Conservation (phyloP, 1,140 invertebrate genomes). For the Myzus persicae region DNA sequence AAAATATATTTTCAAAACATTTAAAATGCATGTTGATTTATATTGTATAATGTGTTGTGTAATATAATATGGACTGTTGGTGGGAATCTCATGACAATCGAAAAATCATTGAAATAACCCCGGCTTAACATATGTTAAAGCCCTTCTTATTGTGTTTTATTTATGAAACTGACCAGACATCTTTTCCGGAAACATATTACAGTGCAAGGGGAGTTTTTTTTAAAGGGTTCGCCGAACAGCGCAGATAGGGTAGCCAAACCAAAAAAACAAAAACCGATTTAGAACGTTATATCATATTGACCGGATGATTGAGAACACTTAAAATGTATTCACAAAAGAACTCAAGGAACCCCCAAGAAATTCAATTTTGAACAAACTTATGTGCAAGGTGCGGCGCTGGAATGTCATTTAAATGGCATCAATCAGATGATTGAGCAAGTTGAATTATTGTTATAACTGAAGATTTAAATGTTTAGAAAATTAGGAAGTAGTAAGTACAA, state of each 20-base stretch:
- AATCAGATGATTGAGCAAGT: too few relatives aligned
- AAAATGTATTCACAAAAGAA: too few relatives aligned
- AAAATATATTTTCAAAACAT: background rate
- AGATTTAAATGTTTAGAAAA: too few relatives aligned
- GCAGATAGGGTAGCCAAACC: background rate
- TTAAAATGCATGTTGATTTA: background rate
- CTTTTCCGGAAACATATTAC: background rate
- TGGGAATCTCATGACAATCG: background rate
- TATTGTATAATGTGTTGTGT: background rate
- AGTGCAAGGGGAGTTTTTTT: background rate
- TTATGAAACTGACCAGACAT: background rate
- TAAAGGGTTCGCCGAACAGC: background rate
- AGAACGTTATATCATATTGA: too few relatives aligned
- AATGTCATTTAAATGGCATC: too few relatives aligned
- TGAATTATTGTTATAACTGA: too few relatives aligned
- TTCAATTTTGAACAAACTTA: too few relatives aligned
- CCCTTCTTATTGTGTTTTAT: background rate
- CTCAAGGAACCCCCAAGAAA: too few relatives aligned
- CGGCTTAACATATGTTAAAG: background rate
- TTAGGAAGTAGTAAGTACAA: too few relatives aligned
- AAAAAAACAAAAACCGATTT: background rate
- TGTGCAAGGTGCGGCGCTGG: too few relatives aligned
- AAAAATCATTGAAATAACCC: background rate
- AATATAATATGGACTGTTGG: background rate
- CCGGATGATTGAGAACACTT: too few relatives aligned